Evolutionary conservation across 1,140 invertebrate species (phyloP).

Genomic region (Venustaconcha ellipsiformis): DNA sequence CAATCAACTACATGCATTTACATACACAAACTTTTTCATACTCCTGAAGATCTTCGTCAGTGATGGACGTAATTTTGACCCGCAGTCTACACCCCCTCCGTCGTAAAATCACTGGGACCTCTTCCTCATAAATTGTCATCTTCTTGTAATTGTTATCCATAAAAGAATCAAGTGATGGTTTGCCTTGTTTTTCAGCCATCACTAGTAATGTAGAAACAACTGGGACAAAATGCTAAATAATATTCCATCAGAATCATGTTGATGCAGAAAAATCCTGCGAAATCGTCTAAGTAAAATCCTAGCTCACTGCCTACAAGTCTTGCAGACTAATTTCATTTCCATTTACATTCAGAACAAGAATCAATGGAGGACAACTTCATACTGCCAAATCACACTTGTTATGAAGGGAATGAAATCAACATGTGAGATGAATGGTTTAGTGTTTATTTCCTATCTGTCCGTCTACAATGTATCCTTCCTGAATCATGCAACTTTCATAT

Average conservation of each 20-base stretch:
- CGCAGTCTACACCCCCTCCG: constrained; percentile 68
- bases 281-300: not conserved
- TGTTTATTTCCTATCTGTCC: not conserved
- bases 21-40: constrained; percentile 26
- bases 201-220: not conserved
- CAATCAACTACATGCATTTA: not conserved
- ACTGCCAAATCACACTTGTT: too few relatives aligned
- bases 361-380: too few relatives aligned
- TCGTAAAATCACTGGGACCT: constrained; percentile 68
- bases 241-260: not conserved
- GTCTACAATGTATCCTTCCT: not conserved
- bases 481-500: not conserved
- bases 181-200: not conserved
- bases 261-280: not conserved
- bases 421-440: not conserved
- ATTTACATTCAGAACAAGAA: too few relatives aligned
- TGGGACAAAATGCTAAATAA: not conserved
- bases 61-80: constrained; percentile 64
- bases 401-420: too few relatives aligned
- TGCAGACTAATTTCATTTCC: too few relatives aligned
- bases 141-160: constrained; percentile 30
- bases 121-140: constrained; percentile 68
- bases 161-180: constrained; percentile 1
- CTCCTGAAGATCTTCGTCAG: constrained; percentile 34
- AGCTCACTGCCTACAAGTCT: too few relatives aligned